These are phyloP conservation scores for Adelphocoris suturalis DNA, from an alignment of 2,888 invertebrate genomes.

Conservation along the genomic window DNA sequence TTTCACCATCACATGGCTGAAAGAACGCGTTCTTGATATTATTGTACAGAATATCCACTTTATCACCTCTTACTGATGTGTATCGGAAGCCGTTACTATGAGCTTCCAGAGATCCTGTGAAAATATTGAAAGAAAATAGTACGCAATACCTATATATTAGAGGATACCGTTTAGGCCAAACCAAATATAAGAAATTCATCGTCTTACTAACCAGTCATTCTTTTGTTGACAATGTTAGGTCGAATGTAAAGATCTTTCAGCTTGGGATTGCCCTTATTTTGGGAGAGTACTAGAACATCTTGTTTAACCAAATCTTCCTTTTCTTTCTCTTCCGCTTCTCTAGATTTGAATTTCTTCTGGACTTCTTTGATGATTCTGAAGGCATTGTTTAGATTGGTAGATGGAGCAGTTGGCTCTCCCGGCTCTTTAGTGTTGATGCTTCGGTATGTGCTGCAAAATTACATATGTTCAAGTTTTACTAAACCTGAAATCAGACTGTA, in stretches of 20 bases:
- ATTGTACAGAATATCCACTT: constrained; percentile 99
- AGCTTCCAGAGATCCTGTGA: constrained; percentile 89
- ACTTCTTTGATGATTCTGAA: constrained; percentile 99
- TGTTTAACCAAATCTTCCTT: constrained; percentile 99
- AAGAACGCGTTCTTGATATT: constrained; percentile 99
- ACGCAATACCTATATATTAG: not conserved
- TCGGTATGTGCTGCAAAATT: constrained; percentile 89
- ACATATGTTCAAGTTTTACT: not conserved
- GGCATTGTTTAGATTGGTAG: constrained; percentile 96
- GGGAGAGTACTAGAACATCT: constrained; percentile 94
- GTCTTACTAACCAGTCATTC: constrained; percentile 87
- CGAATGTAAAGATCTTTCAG: constrained; percentile 98
- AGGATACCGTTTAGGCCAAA: not conserved
- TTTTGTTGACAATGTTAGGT: constrained; percentile 98
- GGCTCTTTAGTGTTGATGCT: constrained; percentile 98
- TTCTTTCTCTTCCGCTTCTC: constrained; percentile 98
- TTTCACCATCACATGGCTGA: constrained; percentile 99
- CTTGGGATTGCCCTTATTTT: constrained; percentile 98
- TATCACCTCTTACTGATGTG: constrained; percentile 99
- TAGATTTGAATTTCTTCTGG: constrained; percentile 98
- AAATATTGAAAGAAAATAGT: not conserved
- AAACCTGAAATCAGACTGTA: not conserved
- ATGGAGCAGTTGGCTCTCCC: constrained; percentile 95
- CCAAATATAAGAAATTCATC: not conserved
- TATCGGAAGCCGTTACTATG: constrained; percentile 98